Base-by-base conservation (phyloP, 2,888 invertebrate species). In the Ophioninae sp. region DNA sequence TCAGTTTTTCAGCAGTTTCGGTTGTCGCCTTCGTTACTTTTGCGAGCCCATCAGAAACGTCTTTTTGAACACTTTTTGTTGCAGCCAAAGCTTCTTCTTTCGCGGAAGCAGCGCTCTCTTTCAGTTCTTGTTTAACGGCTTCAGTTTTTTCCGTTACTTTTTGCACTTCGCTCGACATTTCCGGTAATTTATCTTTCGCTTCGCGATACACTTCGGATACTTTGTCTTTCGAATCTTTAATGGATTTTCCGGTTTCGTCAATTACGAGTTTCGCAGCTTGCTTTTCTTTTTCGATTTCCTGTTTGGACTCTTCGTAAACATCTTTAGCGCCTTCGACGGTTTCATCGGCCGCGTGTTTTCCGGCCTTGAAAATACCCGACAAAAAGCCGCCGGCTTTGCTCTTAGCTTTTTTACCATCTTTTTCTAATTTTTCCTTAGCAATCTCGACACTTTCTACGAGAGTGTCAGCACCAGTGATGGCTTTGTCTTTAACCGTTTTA, bases 241-340 rank as follows among this genome's bases (percentile, higher is more conserved):
- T 79, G 8, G 85, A 79, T 77, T 86, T 80, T 0, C 41, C 81
- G 64, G 76, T 72, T 30, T 85, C 83, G 20, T 74, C 75, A 5
- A 76, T 64, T n/a, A 72, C 74, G 57, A 61, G 39, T 76, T 83
- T 84, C 6, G 85, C 57, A 30, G 77, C 64, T 30, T 84, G 77
- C 57, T 83, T 84, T 41, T 86, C 84, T 83, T 86, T 70, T 0
- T 85, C 81, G 20, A 81, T 72, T 17, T 89, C 86, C 75, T 82
- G 92, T 76, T 93, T 93, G 0, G 94, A 93, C 85, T 94, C 89
- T 85, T 94, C 94, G 7, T 94, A 90, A 0, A 94, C 94, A 13
- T 94, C 93, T 93, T 89, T 93, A 0, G 86, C 86, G 2, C 89
- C 89, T 0, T 87, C 86, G 0, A 85, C 69, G 7, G 82, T 86